Conservation (phyloP, 2,797 vertebrate species). For the Trachops cirrhosus region DNA sequence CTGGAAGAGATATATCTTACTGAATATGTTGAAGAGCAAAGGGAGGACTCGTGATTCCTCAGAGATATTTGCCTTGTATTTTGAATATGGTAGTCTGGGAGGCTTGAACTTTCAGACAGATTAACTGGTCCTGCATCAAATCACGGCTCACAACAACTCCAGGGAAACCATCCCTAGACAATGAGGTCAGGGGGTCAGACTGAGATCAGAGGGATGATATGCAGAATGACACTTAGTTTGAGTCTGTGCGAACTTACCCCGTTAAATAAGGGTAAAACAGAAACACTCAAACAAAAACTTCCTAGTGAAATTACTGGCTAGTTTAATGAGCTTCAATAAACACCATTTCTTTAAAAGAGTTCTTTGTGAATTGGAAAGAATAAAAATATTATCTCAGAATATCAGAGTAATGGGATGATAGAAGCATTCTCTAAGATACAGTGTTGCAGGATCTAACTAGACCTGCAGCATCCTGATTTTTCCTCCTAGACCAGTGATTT, state of each 20-base stretch:
- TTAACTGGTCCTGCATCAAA: background rate
- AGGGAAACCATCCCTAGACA: background rate
- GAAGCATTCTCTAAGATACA: background rate
- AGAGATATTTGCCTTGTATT: background rate
- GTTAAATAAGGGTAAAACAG: background rate
- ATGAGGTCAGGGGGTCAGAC: background rate
- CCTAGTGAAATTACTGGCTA: background rate
- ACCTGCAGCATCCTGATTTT: background rate
- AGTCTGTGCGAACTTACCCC: background rate
- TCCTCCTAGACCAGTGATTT: background rate
- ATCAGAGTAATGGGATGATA: background rate
- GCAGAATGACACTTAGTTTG: background rate
- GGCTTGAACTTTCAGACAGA: background rate
- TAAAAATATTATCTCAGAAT: background rate
- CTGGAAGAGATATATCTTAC: background rate
- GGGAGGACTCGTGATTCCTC: background rate
- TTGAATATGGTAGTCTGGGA: background rate
- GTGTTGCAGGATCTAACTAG: background rate
- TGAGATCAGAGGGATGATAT: background rate
- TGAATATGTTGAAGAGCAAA: background rate
- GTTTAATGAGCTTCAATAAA: background rate
- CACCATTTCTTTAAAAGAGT: background rate
- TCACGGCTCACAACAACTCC: background rate
- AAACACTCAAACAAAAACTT: background rate
- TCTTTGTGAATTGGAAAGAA: background rate